Conservation (phyloP, 1,140 invertebrate species). For the Scaptomyza pallida region DNA sequence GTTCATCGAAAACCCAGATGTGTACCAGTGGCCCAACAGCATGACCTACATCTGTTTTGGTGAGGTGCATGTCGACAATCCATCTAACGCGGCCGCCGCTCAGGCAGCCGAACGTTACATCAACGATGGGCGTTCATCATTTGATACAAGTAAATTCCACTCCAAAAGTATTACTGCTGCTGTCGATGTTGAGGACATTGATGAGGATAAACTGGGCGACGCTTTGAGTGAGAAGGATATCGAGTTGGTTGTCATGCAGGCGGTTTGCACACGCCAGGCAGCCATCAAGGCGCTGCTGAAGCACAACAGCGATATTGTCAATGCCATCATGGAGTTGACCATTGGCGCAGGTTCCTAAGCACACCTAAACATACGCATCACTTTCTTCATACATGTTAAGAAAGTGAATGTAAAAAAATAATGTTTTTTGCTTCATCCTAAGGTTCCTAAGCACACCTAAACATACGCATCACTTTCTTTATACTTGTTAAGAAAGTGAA, state of each 20-base stretch:
- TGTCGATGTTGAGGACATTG: constrained; percentile 8
- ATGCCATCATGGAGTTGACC: constrained; percentile 69
- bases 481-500: background rate
- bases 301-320: constrained; percentile 65
- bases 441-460: background rate
- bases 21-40: constrained; percentile 44
- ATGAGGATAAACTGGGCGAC: background rate
- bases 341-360: constrained; percentile 15
- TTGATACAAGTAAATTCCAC: no score
- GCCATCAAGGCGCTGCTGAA: constrained; percentile 56
- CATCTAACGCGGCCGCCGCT: constrained; percentile 27
- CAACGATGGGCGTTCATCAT: constrained; percentile 3
- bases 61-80: constrained; percentile 51
- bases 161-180: background rate
- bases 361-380: background rate
- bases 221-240: constrained; percentile 59
- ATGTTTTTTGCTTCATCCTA: no score
- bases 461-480: background rate
- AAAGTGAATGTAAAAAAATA: no score
- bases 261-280: constrained; percentile 49
- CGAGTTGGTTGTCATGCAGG: constrained; percentile 64
- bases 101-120: constrained; percentile 46
- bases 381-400: no score
- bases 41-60: constrained; percentile 58
- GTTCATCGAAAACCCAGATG: constrained; percentile 56